phyloP scores from a whole-genome alignment of 2,797 vertebrate genomes.

The Leptodactylus fallax region DNA sequence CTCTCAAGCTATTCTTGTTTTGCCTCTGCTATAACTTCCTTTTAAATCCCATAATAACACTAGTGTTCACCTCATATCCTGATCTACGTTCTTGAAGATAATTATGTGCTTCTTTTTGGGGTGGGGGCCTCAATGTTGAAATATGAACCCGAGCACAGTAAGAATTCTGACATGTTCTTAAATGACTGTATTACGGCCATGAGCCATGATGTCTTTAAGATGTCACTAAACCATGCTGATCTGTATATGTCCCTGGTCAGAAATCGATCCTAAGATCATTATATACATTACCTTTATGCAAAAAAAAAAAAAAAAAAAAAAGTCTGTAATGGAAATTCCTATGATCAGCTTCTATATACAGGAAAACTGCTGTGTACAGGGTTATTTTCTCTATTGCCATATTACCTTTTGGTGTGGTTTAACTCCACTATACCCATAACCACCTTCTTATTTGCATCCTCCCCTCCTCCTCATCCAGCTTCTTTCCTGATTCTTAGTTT shows the following conservation, averaged over 20 bases:
- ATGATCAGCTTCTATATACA: too few species aligned
- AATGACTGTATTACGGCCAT: background rate
- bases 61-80: slow-evolving; percentile 12
- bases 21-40: slow-evolving; percentile 1
- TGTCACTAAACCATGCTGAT: background rate
- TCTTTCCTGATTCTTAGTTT: too few species aligned
- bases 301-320: background rate
- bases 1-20: background rate
- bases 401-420: too few species aligned
- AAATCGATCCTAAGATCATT: background rate
- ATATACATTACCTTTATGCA: background rate
- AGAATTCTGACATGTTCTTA: background rate
- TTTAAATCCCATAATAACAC: slow-evolving; percentile 31
- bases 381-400: too few species aligned
- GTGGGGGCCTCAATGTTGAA: background rate
- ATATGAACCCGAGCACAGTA: background rate
- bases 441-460: too few species aligned
- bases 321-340: too few species aligned
- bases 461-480: too few species aligned
- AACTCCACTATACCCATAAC: too few species aligned
- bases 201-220: background rate
- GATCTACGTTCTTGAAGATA: background rate
- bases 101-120: background rate
- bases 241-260: background rate
- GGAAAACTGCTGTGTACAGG: too few species aligned